Evolutionary conservation across 1,140 invertebrate species (phyloP), one percentile per base, ranked within the genome.

Genomic region (Megalopta genalis): DNA sequence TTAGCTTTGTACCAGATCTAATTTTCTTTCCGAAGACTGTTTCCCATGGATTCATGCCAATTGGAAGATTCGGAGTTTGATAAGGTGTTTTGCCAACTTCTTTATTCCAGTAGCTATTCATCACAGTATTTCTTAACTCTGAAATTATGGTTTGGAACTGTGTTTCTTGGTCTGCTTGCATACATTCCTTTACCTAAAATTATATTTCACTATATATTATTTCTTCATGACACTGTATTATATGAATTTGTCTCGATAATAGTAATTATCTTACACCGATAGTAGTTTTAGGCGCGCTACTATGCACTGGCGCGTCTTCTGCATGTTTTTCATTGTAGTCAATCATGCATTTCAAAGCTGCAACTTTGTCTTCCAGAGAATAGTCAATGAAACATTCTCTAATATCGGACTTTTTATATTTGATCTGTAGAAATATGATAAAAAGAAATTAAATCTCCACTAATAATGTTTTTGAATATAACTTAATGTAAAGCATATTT

Each of bases 111-210:
- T 84, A 87, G 10, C 69, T 79, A 59, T 84, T 89, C 76, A 83
- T 87, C 10, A 86, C 75, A 39, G 87, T 87, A 62, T 85, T 78
- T 79, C 42, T 85, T 23, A 90, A 75, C 65, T 90, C 86, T 10
- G 57, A 59, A n/a, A 87, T 79, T n/a, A 90, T 70, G 32, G 25
- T 69, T 85, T 89, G 84, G 78, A 87, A 88, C 27, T 32, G 23
- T 27, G 83, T 72, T 23, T 57, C 63, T 52, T 52, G 12, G 67
- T 81, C 21, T 69, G 64, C 59, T 57, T 80, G 75, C 32, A 88
- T 68, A 70, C 86, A 88, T 74, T 83, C 82, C 77, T 87, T 87
- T 27, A 86, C 80, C 87, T 88, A 32, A 12, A 59, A 27, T 63
- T 18, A 23, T 54, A 46, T 46, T 14, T 71, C 8, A 37, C 21